Conservation (phyloP, 2,797 vertebrate genomes). For the Neoniphon sammara region DNA sequence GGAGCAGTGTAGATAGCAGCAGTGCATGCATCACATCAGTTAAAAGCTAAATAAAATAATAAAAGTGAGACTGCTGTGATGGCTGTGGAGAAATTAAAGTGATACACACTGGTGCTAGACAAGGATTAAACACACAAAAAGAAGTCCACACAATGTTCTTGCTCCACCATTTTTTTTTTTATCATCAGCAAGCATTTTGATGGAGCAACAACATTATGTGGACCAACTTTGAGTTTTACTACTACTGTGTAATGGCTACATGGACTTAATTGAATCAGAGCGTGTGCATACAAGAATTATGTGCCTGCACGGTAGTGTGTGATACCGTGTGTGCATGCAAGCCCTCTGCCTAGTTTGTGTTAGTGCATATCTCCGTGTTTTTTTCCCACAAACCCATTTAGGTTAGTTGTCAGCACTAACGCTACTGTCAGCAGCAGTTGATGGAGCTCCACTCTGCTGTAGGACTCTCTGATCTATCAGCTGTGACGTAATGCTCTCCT, state of each 20-base stretch:
- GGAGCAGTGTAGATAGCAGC: background rate
- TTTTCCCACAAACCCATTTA: conserved; percentile 70
- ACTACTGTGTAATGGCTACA: conserved; percentile 48
- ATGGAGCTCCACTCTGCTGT: conserved; percentile 77
- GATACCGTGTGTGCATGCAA: conserved; percentile 37
- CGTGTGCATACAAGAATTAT: conserved; percentile 60
- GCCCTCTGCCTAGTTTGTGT: conserved; percentile 57
- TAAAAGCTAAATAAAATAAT: background rate
- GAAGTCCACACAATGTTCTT: conserved; percentile 21
- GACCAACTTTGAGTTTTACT: conserved; percentile 45
- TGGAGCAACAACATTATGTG: conserved; percentile 45
- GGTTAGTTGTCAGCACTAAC: conserved; percentile 73
- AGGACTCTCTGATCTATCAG: conserved; percentile 76
- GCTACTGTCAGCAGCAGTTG: conserved; percentile 74
- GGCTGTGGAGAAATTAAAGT: background rate
- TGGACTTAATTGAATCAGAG: conserved; percentile 63
- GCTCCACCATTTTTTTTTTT: conserved; percentile 33
- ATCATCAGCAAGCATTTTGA: conserved; percentile 58
- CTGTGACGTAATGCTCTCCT: conserved; percentile 81
- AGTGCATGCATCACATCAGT: background rate
- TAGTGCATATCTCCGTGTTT: conserved; percentile 48
- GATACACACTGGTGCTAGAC: background rate
- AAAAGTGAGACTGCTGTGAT: background rate
- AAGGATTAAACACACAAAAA: conserved; percentile 35
- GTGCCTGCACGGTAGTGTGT: conserved; percentile 36